phyloP scores from a whole-genome alignment of 2,113 vertebrate genomes.

The Myrmecophaga tridactyla region DNA sequence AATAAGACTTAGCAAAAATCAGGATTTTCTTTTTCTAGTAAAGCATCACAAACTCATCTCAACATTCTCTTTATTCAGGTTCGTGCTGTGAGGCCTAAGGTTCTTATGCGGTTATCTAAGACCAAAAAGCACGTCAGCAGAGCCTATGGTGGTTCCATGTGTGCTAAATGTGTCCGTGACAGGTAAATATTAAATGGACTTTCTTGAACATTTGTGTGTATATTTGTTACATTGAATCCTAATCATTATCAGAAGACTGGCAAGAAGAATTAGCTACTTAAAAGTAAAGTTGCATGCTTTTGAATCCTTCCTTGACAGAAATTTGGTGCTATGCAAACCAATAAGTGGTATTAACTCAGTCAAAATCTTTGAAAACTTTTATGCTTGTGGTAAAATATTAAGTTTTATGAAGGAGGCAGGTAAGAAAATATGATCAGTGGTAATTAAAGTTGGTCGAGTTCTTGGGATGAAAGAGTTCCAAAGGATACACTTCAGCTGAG shows the following conservation, averaged over 20 bases:
- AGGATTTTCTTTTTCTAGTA: not conserved
- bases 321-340: not conserved
- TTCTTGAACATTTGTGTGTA: not conserved
- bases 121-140: constrained; percentile 98
- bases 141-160: constrained; percentile 99
- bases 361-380: not conserved
- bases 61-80: constrained; percentile 82
- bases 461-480: too few species aligned
- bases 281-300: not conserved
- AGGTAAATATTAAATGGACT: constrained; percentile 84
- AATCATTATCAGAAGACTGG: not conserved
- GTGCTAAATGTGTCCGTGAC: constrained; percentile 98
- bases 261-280: not conserved
- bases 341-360: not conserved
- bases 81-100: constrained; percentile 96
- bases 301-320: not conserved
- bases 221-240: not conserved
- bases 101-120: constrained; percentile 98
- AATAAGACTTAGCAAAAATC: not conserved
- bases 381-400: too few species aligned
- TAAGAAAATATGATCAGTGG: not conserved
- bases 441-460: not conserved
- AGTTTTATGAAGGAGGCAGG: not conserved
- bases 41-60: not conserved
- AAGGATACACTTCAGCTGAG: too few species aligned